Evolutionary conservation across 1,140 invertebrate genomes (phyloP).

Genomic region (Lysiphlebus fabarum): DNA sequence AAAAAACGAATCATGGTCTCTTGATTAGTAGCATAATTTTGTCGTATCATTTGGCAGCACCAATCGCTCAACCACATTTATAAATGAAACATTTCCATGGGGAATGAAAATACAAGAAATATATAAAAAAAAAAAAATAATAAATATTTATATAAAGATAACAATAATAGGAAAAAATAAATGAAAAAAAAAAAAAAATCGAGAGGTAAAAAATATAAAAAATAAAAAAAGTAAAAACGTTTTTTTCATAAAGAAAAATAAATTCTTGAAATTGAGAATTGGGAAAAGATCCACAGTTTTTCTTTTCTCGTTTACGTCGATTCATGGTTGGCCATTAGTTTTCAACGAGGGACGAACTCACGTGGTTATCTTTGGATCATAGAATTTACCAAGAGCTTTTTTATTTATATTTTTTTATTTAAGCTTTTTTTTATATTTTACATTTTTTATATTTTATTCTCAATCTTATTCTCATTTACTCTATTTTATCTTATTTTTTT

Average conservation of each 20-base stretch:
- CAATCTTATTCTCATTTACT: background rate
- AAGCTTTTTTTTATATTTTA: too few relatives aligned
- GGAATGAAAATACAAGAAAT: constrained; percentile 8
- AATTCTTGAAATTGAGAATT: constrained; percentile 15
- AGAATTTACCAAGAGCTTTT: constrained; percentile 10
- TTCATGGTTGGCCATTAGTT: constrained; percentile 27
- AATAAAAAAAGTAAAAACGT: constrained; percentile 1
- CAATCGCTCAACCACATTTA: constrained; percentile 2
- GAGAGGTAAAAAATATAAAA: too few relatives aligned
- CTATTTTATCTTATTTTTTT: background rate
- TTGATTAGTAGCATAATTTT: constrained; percentile 26
- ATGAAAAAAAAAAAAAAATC: too few relatives aligned
- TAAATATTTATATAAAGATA: too few relatives aligned
- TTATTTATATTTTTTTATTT: background rate
- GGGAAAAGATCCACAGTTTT: constrained; percentile 6
- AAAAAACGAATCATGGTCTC: constrained; percentile 7
- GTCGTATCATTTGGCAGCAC: constrained; percentile 15
- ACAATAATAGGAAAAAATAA: too few relatives aligned
- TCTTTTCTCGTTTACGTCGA: constrained; percentile 20
- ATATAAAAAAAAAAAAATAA: too few relatives aligned
- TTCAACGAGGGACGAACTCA: constrained; percentile 22
- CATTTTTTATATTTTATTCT: too few relatives aligned
- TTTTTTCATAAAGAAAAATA: background rate
- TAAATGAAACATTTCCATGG: constrained; percentile 23
- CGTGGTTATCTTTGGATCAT: constrained; percentile 25